Conservation (phyloP, 2,888 invertebrate species). For the Drosophila limbata region DNA sequence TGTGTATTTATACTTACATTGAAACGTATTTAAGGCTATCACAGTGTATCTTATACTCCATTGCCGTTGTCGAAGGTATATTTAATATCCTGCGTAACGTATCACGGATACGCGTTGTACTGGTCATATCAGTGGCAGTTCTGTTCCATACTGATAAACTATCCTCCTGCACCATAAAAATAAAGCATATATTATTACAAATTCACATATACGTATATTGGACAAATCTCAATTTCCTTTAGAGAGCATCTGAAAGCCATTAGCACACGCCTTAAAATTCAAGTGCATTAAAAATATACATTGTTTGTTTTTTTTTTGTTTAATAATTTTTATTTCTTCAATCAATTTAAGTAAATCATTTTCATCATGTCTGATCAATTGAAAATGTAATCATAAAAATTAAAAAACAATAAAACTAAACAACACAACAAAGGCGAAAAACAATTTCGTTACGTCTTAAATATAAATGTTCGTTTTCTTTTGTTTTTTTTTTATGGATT, state of each 20-base stretch:
- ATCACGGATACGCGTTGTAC: slow-evolving; percentile 96
- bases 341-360: slow-evolving; percentile 81
- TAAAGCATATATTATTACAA: not conserved
- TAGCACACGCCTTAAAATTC: not conserved
- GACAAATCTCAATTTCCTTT: not conserved
- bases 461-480: slow-evolving; percentile 46
- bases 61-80: slow-evolving; percentile 95
- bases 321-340: slow-evolving; percentile 80
- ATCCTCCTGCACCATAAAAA: slow-evolving; percentile 90
- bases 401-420: slow-evolving; percentile 46
- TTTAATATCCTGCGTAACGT: slow-evolving; percentile 97
- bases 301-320: slow-evolving; percentile 54
- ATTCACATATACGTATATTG: not conserved
- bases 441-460: slow-evolving; percentile 62
- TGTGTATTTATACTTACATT: slow-evolving; percentile 79
- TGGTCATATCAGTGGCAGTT: slow-evolving; percentile 95
- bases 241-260: slow-evolving; percentile 47
- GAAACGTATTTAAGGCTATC: slow-evolving; percentile 91
- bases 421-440: slow-evolving; percentile 61
- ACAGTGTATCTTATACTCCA: slow-evolving; percentile 96
- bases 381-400: slow-evolving; percentile 59
- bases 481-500: slow-evolving; percentile 38
- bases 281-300: not conserved
- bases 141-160: slow-evolving; percentile 98
- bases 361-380: slow-evolving; percentile 73